Evolutionary conservation across 2,113 vertebrate genomes (phyloP).

Genomic region (Haplochromis vanheusdeni): DNA sequence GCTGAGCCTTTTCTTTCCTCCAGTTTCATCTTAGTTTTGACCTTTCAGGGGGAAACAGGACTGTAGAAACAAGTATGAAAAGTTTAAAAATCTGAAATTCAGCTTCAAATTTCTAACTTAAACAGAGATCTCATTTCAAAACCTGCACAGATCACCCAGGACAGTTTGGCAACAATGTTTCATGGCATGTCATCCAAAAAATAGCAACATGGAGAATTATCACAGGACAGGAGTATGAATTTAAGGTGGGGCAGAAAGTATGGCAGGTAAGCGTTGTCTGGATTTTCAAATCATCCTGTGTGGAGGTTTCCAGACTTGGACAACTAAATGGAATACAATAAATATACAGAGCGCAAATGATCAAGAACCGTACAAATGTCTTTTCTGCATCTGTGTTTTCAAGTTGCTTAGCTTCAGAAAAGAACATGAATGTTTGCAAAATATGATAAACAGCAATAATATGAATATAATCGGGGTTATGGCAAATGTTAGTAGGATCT

Average conservation of each 20-base stretch:
- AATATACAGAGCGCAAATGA: neutral
- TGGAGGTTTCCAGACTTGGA: neutral
- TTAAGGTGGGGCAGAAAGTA: neutral
- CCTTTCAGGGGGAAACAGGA: neutral
- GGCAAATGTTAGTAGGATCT: neutral
- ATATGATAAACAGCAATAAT: neutral
- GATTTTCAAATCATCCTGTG: neutral
- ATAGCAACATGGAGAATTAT: neutral
- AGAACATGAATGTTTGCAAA: neutral
- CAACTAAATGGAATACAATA: neutral
- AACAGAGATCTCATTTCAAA: no score
- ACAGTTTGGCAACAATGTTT: neutral
- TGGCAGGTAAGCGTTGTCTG: neutral
- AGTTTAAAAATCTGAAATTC: neutral
- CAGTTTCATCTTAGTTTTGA: neutral
- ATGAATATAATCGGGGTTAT: accelerated
- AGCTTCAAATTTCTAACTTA: neutral
- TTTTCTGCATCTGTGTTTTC: neutral
- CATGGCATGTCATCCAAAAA: no score
- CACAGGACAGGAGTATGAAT: accelerated
- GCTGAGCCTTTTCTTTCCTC: neutral
- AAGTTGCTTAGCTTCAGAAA: neutral
- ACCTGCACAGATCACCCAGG: neutral
- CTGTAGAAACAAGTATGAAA: neutral
- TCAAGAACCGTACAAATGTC: neutral